Conservation (phyloP, 2,113 vertebrate genomes). For the Neolamprologus hecqui region DNA sequence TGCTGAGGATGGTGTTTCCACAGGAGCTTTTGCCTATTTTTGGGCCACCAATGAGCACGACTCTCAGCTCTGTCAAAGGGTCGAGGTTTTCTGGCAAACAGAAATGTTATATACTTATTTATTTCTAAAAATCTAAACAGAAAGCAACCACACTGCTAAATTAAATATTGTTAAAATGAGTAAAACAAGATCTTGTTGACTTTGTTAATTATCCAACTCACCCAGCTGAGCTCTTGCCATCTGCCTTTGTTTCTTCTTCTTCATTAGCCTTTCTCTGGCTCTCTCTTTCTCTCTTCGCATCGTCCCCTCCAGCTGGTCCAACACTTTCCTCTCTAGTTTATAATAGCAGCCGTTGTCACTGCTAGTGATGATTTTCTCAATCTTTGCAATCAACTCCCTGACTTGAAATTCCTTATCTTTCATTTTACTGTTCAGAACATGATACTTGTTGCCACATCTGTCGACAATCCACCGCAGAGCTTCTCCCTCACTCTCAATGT, state of each 20-base stretch:
- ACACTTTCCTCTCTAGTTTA: not conserved
- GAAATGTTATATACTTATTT: not conserved
- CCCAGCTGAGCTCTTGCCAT: conserved; percentile 31
- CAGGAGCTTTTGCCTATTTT: conserved; percentile 63
- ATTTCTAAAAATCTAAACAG: not conserved
- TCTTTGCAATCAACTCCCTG: conserved; percentile 58
- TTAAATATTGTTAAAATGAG: not conserved
- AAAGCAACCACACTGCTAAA: not conserved
- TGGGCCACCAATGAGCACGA: conserved; percentile 41
- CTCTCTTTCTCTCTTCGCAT: conserved; percentile 12
- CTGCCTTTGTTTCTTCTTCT: conserved; percentile 17
- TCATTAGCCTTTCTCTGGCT: conserved; percentile 12
- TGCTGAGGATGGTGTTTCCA: conserved; percentile 59
- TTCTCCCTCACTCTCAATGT: conserved; percentile 60
- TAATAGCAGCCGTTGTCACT: not conserved
- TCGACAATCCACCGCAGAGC: conserved; percentile 46
- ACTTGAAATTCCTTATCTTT: conserved; percentile 56
- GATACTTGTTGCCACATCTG: conserved; percentile 51
- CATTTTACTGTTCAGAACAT: conserved; percentile 53
- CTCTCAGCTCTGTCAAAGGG: conserved; percentile 8
- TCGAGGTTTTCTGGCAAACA: conserved; percentile 26
- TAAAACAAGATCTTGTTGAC: not conserved
- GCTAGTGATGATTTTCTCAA: conserved; percentile 38
- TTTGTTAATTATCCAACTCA: conserved; percentile 26
- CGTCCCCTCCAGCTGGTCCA: conserved; percentile 18